Evolutionary conservation across 2,888 invertebrate genomes (phyloP).

Genomic region (Agapostemon virescens): DNA sequence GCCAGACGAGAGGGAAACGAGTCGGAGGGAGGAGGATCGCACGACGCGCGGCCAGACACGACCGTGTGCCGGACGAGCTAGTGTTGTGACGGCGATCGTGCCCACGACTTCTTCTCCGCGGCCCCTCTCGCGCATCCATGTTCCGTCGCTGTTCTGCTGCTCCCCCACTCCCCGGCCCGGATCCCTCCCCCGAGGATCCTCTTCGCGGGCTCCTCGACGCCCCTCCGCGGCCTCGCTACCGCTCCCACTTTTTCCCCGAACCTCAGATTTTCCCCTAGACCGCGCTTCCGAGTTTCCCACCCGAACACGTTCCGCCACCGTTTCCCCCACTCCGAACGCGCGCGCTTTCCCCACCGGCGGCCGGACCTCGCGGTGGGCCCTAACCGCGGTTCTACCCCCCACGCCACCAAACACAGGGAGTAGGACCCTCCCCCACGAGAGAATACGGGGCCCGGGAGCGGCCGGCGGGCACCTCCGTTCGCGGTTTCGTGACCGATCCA

Average conservation of each 20-base stretch:
- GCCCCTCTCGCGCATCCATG: slow-evolving; percentile 62
- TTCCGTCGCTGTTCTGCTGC: slow-evolving; percentile 53
- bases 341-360: neutral
- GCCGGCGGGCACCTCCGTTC: slow-evolving; percentile 3
- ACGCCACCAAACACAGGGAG: neutral
- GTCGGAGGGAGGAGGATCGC: slow-evolving; percentile 57
- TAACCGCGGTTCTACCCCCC: slow-evolving; percentile 6
- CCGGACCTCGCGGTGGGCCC: neutral
- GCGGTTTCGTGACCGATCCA: slow-evolving; percentile 42
- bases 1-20: slow-evolving; percentile 34
- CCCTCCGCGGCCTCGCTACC: neutral
- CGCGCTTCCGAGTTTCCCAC: slow-evolving; percentile 11
- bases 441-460: neutral
- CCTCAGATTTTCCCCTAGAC: neutral
- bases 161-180: slow-evolving; percentile 9
- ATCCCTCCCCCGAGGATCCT: slow-evolving; percentile 14
- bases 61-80: slow-evolving; percentile 68
- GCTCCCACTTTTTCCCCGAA: neutral
- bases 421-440: slow-evolving; percentile 38
- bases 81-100: slow-evolving; percentile 78
- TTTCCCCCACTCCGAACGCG: no score
- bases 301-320: neutral
- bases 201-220: slow-evolving; percentile 26
- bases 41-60: no score
- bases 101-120: slow-evolving; percentile 74